phyloP scores from a whole-genome alignment of 2,888 invertebrate species.

The Vanessa cardui region DNA sequence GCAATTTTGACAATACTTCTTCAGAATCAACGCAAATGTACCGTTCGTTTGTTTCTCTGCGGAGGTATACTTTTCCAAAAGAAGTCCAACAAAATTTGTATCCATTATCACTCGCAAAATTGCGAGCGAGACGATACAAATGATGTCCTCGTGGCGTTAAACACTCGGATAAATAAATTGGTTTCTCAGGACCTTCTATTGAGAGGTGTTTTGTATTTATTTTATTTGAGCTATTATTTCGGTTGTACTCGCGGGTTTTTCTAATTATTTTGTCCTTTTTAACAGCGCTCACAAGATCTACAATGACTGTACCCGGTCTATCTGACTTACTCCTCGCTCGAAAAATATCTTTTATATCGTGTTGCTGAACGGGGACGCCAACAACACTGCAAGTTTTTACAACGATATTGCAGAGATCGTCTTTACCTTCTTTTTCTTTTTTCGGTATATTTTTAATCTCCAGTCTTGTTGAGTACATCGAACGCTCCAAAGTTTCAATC shows the following conservation, averaged over 20 bases:
- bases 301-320: neutral
- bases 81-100: conserved; percentile 9
- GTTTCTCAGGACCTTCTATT: neutral
- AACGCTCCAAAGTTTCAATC: no score
- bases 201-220: neutral
- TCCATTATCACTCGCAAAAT: neutral
- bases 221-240: neutral
- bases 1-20: no score
- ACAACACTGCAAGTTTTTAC: neutral
- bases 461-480: no score
- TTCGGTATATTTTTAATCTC: no score
- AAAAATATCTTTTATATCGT: neutral
- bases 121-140: neutral
- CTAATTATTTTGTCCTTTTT: neutral
- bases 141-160: neutral
- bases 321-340: neutral
- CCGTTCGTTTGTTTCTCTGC: neutral
- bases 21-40: no score
- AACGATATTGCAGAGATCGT: neutral
- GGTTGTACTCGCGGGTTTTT: neutral
- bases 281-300: neutral
- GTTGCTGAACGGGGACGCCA: neutral
- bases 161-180: neutral
- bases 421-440: neutral
- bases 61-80: conserved; percentile 9